Evolutionary conservation across 2,888 invertebrate species (phyloP).

Genomic region (Melanophora roralis): DNA sequence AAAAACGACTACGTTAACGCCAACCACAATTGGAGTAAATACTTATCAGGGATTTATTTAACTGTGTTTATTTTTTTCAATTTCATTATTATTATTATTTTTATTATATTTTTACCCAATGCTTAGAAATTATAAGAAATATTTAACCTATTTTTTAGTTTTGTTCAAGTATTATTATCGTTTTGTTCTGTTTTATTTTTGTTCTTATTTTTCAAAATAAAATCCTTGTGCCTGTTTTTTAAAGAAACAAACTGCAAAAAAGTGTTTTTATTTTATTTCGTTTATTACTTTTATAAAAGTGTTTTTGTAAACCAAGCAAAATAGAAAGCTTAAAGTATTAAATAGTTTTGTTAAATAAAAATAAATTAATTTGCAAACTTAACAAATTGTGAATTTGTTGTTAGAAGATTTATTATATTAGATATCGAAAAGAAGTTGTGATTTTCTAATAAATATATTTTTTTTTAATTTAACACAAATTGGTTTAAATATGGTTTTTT

Average conservation of each 20-base stretch:
- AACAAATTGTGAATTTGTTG: too few relatives aligned
- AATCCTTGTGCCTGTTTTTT: slow-evolving; percentile 55
- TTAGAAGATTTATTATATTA: too few relatives aligned
- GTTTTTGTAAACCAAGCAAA: background rate
- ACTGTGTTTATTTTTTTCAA: slow-evolving; percentile 53
- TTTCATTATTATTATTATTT: slow-evolving; percentile 35
- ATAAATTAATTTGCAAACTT: background rate
- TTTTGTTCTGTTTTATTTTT: slow-evolving; percentile 30
- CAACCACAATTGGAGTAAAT: too few relatives aligned
- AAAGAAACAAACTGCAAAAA: background rate
- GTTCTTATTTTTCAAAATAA: slow-evolving; percentile 45
- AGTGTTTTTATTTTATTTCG: slow-evolving; percentile 17
- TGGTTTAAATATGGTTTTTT: too few relatives aligned
- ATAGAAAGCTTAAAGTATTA: background rate
- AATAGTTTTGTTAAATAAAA: background rate
- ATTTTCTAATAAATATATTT: too few relatives aligned
- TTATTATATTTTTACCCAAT: too few relatives aligned
- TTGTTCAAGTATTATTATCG: slow-evolving; percentile 57
- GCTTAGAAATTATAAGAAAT: background rate
- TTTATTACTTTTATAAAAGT: background rate
- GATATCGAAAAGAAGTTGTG: too few relatives aligned
- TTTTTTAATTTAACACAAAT: too few relatives aligned
- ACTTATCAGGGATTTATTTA: slow-evolving; percentile 60
- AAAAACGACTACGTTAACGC: too few relatives aligned
- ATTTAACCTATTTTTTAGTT: slow-evolving; percentile 28